A percentile compares a stretch with the other conserved stretches of the same genome.
Evolutionary conservation across 2,113 vertebrate genomes (phyloP).

Genomic region (Tachysurus fulvidraco): DNA sequence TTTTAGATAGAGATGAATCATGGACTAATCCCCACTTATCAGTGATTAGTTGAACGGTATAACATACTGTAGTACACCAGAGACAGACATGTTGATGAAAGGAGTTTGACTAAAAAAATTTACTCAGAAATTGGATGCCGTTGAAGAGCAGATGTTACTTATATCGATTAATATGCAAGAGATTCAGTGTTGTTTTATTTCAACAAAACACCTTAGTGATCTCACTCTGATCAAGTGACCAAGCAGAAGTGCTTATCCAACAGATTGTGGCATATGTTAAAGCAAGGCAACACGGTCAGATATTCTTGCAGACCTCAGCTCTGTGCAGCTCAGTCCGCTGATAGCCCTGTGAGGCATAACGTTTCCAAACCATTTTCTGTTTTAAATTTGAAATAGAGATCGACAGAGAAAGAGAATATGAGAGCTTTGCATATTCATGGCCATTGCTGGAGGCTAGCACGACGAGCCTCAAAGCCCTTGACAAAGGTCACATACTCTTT

Average conservation of each 20-base stretch:
- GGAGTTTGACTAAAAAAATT: background rate
- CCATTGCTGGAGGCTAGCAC: constrained; percentile 51
- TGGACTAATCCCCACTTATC: background rate
- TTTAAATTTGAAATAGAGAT: constrained; percentile 60
- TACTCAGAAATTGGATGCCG: background rate
- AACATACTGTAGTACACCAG: background rate
- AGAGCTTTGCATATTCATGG: constrained; percentile 82
- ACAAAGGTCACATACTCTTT: constrained; percentile 95
- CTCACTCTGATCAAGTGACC: constrained; percentile 40
- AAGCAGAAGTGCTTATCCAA: background rate
- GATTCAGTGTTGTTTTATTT: background rate
- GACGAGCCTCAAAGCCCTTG: constrained; percentile 81
- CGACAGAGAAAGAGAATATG: constrained; percentile 24
- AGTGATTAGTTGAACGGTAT: background rate
- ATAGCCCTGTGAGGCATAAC: constrained; percentile 71
- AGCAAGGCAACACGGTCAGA: background rate
- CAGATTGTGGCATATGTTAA: background rate
- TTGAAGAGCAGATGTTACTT: background rate
- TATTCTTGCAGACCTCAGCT: constrained; percentile 64
- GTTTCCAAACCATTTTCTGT: constrained; percentile 75
- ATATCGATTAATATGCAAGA: background rate
- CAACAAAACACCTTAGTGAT: background rate
- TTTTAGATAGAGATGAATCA: background rate
- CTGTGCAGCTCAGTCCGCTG: constrained; percentile 47
- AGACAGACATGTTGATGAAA: background rate